Evolutionary conservation across 2,113 vertebrate species (phyloP), one percentile per base, ranked within the genome.

Genomic region (Cephalopholis sonnerati): DNA sequence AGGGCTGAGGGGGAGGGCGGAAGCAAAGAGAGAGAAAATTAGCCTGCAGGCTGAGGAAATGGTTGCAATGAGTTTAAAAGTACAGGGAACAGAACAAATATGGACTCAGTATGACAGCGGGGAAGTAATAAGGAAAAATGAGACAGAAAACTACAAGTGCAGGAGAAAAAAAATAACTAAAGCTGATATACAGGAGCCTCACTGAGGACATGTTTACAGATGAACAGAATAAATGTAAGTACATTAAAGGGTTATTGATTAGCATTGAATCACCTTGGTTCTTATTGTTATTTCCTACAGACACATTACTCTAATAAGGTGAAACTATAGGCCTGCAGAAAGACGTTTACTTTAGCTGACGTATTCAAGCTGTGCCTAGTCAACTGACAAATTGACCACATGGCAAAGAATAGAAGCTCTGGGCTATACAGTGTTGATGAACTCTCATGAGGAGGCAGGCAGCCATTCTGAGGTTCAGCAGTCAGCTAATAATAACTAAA

Each of bases 371-470:
- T 87, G 80, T 87, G 84, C 75, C 87, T 74, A 84, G 79, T 72
- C 86, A 90, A 61, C 79, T 91, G 89, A 88, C 76, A 91, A 87
- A 88, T 78, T 82, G 67, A 90, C 71, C 77, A 83, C 84, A 82
- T 57, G 81, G 79, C 77, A 82, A 74, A 87, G 71, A 70, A 77
- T 65, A 39, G 27, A 62, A 36, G 78, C 84, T 82, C 39, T 46
- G 44, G 71, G 84, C 80, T 77, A 72, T 82, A 55, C 76, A 53
- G 57, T 72, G 69, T 54, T 84, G 83, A 90, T 90, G 77, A 86
- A 86, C 80, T 82, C 84, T 79, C 86, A 77, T 6, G 20, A 83
- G 82, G 84, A 84, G 71, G 63, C 76, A 90, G 39, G 57, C 57
- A 73, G 69, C 46, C 63, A 58, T 46, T 66, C 68, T 76, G 53